phyloP scores from a whole-genome alignment of 2,113 vertebrate genomes.

The Silurus glanis region DNA sequence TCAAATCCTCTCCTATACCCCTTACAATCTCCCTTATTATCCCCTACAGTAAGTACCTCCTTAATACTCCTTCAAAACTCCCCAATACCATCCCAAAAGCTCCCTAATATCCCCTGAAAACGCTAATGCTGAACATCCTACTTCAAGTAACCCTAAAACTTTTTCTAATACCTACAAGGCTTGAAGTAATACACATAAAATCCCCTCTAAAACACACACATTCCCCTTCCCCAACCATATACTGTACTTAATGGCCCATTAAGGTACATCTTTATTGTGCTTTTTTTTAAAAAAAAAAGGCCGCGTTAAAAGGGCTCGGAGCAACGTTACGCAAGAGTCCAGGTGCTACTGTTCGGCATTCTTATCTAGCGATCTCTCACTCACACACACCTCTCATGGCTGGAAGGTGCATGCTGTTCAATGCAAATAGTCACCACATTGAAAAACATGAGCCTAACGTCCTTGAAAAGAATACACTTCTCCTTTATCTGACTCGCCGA shows the following conservation, averaged over 20 bases:
- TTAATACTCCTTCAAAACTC: neutral
- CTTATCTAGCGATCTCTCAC: conserved; percentile 22
- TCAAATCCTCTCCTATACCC: neutral
- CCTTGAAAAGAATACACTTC: conserved; percentile 49
- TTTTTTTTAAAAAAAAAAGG: neutral
- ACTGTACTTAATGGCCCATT: neutral
- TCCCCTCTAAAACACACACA: neutral
- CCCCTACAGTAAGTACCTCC: neutral
- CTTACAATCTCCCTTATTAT: neutral
- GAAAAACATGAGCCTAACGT: conserved; percentile 49
- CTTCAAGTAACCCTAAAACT: neutral
- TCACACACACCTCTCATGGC: conserved; percentile 28
- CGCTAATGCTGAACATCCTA: neutral
- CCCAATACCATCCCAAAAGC: neutral
- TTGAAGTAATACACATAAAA: neutral
- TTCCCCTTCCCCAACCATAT: neutral
- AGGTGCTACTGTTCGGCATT: conserved; percentile 61
- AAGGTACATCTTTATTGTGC: neutral
- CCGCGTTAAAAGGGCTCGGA: conserved; percentile 44
- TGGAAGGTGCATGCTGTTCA: conserved; percentile 31
- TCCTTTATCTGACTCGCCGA: neutral
- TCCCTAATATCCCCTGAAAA: neutral
- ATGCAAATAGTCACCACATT: conserved; percentile 40
- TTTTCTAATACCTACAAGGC: neutral
- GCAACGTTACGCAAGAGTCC: conserved; percentile 55